Base-by-base conservation (phyloP, 2,888 invertebrate genomes). In the Caenorhabditis sp. region DNA sequence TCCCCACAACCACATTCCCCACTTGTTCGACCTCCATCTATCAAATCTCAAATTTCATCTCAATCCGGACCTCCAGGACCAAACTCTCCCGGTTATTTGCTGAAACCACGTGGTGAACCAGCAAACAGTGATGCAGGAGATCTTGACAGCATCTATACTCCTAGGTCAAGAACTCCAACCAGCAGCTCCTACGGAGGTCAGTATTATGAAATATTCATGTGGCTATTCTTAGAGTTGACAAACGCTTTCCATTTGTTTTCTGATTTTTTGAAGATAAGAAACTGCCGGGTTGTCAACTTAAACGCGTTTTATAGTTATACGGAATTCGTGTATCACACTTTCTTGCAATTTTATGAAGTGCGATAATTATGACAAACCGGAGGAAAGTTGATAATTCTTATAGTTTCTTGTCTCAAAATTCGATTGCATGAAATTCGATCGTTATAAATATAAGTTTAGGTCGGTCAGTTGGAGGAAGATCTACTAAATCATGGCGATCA, bases 1-100 rank as follows among this genome's bases (percentile, higher is more conserved):
- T 87, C 87, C 47, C 91, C 91, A 0, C 90, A 90, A 65, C 91
- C 90, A 1, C 90, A 89, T 44, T 90, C 90, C 44, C 90, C 91
- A 8, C 68, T 91, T 65, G 88, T 90, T 15, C 87, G 91, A n/a
- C 91, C 91, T 4, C 91, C 91, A 18, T 91, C 91, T 0, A 89
- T 91, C 72, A 89, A 89, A 74, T 88, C 88, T 6, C 91, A 91
- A 79, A 85, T 91, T 62, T 89, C 89, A 18, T 89, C 88, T 22
- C 91, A 91, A 69, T 88, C 88, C 28, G 91, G 91, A 2, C 90
- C 90, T 11, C 89, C 90, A 1, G 89, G 88, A 35, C 90, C 91
- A 20, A 90, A 91, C 44, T 89, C 89, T n/a, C 91, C 91, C 5
- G 90, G 89, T 28, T 89, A 87, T 35, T 60, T 88, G n/a, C 74